Base-by-base conservation (phyloP, 2,113 vertebrate species). In the Panurus biarmicus region DNA sequence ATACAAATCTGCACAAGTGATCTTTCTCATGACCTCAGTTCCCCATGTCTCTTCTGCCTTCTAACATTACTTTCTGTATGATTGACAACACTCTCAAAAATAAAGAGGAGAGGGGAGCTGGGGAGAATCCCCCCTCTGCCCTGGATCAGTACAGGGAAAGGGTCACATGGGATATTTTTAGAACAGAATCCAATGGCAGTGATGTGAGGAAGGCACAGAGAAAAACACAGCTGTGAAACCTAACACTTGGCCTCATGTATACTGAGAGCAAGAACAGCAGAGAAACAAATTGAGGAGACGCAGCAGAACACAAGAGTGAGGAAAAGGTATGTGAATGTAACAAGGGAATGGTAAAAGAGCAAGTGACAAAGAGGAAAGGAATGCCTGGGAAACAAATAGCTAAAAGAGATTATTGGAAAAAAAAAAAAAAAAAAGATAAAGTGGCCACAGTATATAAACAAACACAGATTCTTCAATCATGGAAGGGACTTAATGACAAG, bases 91-190 rank as follows among this genome's bases (percentile, higher is more conserved):
- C 50, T 58, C 90, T 93, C 60, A 80, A 67, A 93, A 81, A 71
- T 75, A 61, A 85, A 65, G 44, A 31, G 31, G 51, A 65, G 50
- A 60, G 45, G 21, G 14, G 13, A 67, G 51, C 78, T 71, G 18
- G 33, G 50, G 74, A 93, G 73, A 61, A 82, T 64, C 73, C n/a
- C 54, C 38, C 8, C 23, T 57, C 83, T 82, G 71, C 74, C 61
- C 87, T 96, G 79, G 89, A 85, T 94, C 24, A 57, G 94, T 75
- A 62, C 64, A 67, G 71, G 74, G 82, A 82, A 93, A 95, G 93
- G 95, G 88, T 91, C 64, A 95, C 61, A 57, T 19, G 91, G 57
- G 89, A 47, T 98, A 98, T 98, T 97, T 98, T 97, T 98, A 97
- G 97, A 97, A 98, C 87, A 95, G 95, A 97, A 97, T 97, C 94